phyloP scores from a whole-genome alignment of 2,113 vertebrate genomes.

The Pedetes capensis region DNA sequence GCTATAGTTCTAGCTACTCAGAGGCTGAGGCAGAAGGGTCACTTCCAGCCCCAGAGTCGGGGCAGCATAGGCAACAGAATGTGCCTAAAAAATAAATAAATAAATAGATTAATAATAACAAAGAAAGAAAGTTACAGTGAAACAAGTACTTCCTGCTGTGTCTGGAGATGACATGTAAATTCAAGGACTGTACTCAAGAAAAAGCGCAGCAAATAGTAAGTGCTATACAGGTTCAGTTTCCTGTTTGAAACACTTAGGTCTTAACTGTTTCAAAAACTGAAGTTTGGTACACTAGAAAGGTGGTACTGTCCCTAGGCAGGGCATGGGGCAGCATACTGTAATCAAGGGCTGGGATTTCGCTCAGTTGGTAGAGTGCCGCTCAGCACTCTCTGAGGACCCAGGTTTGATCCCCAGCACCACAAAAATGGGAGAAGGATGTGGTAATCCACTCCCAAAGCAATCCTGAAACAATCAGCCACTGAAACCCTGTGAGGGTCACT shows the following conservation, averaged over 20 bases:
- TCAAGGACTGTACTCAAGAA: neutral
- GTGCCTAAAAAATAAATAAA: neutral
- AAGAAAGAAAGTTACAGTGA: neutral
- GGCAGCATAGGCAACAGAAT: neutral
- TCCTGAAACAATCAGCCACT: too few relatives aligned
- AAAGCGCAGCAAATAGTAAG: neutral
- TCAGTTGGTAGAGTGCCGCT: too few relatives aligned
- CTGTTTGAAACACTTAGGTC: neutral
- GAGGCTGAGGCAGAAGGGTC: neutral
- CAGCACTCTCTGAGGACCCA: too few relatives aligned
- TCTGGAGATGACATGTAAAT: neutral
- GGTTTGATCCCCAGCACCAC: too few relatives aligned
- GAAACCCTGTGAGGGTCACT: too few relatives aligned
- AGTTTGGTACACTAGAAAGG: neutral
- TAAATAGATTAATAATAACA: neutral
- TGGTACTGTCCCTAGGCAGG: neutral
- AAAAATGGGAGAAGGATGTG: too few relatives aligned
- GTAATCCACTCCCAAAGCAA: too few relatives aligned
- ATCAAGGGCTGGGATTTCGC: too few relatives aligned
- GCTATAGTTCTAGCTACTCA: neutral
- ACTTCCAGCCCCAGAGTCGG: neutral
- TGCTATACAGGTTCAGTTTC: neutral
- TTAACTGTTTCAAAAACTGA: neutral
- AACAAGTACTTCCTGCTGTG: neutral
- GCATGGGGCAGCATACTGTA: neutral